Conservation (phyloP, 2,888 invertebrate genomes). For the Apodemia zela region DNA sequence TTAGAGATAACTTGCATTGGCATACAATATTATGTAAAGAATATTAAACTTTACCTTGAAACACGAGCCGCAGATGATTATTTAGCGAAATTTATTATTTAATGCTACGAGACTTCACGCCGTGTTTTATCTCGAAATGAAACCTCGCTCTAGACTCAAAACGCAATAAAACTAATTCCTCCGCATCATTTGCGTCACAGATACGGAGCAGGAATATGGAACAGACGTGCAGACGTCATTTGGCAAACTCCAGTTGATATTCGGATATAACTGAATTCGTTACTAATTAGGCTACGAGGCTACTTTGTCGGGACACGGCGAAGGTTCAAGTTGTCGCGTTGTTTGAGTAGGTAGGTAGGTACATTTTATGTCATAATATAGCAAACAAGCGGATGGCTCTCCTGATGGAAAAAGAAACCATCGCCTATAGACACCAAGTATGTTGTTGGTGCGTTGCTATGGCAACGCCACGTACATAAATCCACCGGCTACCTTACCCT, state of each 20-base stretch:
- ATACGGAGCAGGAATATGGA: conserved; percentile 9
- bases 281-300: neutral
- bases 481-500: too few relatives aligned
- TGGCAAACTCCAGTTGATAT: conserved; percentile 27
- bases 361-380: too few relatives aligned
- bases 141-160: conserved; percentile 6
- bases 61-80: neutral
- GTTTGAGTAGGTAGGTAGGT: too few relatives aligned
- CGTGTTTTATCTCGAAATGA: conserved; percentile 2
- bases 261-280: conserved; percentile 1
- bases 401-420: too few relatives aligned
- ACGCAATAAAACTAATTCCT: conserved; percentile 12
- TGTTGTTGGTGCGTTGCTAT: too few relatives aligned
- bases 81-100: conserved; percentile 3
- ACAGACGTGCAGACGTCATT: conserved; percentile 30
- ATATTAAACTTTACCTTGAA: conserved; percentile 1
- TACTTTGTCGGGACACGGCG: neutral
- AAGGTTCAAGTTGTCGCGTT: too few relatives aligned
- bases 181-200: conserved; percentile 7
- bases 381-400: too few relatives aligned
- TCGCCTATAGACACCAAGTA: too few relatives aligned
- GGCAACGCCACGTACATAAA: too few relatives aligned
- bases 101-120: neutral
- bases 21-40: neutral
- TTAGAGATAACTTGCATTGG: too few relatives aligned